Evolutionary conservation across 92 coral and sea anemone species (phyloP), one percentile per base, ranked within the genome.

Genomic region (Heliopora coerulea): DNA sequence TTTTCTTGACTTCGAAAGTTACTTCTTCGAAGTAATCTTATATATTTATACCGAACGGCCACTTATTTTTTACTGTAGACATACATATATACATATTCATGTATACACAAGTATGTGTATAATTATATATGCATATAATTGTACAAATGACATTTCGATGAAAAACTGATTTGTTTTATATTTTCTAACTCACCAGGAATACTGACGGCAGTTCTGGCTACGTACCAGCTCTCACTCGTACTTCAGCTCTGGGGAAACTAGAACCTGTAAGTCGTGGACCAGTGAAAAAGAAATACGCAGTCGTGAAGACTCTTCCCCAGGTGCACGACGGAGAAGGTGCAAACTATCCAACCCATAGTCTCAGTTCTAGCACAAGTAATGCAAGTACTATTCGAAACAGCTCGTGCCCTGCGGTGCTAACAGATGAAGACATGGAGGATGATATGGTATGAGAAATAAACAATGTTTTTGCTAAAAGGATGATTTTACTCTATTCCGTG

Each of bases 301-400:
- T 95, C 12, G 99, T 95, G 9, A 91, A 89, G 67, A 88, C 86
- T 52, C 86, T 95, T 26, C 99, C 99, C 1, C 99, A 88, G 65
- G 89, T 69, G 0, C 76, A 69, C 33, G 50, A 91, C 61, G 88
- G 87, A 59, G 95, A 88, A 39, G 66, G 72, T 42, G 49, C 81
- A 26, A 96, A 85, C 26, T 95, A 95, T 73, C 87, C 89, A 33
- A 95, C 97, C 69, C 86, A 87, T 28, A 95, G 91, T 35, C 84
- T 92, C 80, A 88, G 99, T 80, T 88, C 96, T 10, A 90, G 96
- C 37, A 91, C 96, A 28, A 91, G 97, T 62, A 95, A 96, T 34
- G 99, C 99, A 4, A 95, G 99, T 72, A 95, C 99, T 18, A 92
- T 95, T 21, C 91, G 91, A 82, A 95, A 96, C 75, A 95, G 99